A percentile compares a stretch with the other conserved stretches of the same genome.
These are phyloP conservation scores for Nasonovia ribisnigri DNA, from an alignment of 2,888 invertebrate species.

Conservation along the genomic window DNA sequence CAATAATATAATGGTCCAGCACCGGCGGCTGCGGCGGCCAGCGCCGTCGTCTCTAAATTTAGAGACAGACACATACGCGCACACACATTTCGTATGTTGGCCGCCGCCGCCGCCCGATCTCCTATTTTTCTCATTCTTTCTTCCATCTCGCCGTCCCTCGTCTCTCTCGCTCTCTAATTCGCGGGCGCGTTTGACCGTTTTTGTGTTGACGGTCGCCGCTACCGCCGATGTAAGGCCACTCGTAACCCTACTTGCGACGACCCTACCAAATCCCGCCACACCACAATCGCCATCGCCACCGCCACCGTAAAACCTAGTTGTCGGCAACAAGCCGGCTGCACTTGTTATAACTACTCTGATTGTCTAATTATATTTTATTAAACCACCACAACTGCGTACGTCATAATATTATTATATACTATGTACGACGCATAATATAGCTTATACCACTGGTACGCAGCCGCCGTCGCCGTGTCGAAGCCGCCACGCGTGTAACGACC, in stretches of 20 bases:
- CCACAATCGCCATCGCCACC: background rate
- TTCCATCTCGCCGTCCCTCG: background rate
- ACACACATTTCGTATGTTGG: slow-evolving; percentile 23
- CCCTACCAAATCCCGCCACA: background rate
- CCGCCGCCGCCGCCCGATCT: background rate
- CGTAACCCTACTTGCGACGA: background rate
- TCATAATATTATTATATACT: background rate
- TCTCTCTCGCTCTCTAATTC: background rate
- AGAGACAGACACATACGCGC: slow-evolving; percentile 54
- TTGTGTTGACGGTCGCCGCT: background rate
- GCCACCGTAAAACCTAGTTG: background rate
- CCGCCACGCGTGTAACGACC: background rate
- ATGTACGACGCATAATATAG: background rate
- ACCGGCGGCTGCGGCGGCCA: slow-evolving; percentile 32
- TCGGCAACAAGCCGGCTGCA: background rate
- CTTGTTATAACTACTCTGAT: background rate
- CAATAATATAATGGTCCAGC: slow-evolving; percentile 46
- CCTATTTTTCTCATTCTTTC: background rate
- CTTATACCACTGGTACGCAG: background rate
- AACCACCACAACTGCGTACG: background rate
- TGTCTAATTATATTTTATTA: background rate
- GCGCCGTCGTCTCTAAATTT: slow-evolving; percentile 57
- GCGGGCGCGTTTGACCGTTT: slow-evolving; percentile 19
- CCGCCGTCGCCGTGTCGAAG: background rate
- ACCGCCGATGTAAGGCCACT: background rate